A percentile compares a stretch with the other conserved stretches of the same genome.
phyloP scores from a whole-genome alignment of 2,888 invertebrate genomes.

The Panorpa germanica region DNA sequence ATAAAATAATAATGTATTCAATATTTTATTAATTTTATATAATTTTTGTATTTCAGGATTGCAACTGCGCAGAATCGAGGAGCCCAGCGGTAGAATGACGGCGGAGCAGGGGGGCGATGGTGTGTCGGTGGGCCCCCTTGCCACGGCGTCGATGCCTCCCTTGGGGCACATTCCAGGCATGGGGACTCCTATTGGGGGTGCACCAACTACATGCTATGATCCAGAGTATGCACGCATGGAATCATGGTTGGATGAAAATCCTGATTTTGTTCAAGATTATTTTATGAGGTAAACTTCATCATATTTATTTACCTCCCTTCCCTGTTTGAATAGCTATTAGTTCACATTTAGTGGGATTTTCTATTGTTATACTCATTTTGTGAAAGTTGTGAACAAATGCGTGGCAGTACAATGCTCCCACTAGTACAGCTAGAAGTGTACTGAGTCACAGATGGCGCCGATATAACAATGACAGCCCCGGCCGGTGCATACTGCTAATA shows the following conservation, averaged over 20 bases:
- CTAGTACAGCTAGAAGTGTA: too few species aligned
- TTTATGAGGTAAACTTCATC: conserved; percentile 65
- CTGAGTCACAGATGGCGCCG: too few species aligned
- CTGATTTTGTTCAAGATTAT: conserved; percentile 88
- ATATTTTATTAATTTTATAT: conserved; percentile 14
- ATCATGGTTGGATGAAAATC: conserved; percentile 93
- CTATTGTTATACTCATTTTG: not conserved
- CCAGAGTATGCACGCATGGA: conserved; percentile 80
- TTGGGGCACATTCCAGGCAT: conserved; percentile 26
- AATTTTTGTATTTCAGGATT: conserved; percentile 45
- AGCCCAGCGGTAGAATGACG: conserved; percentile 46
- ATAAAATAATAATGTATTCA: conserved; percentile 3
- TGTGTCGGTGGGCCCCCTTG: conserved; percentile 45
- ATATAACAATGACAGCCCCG: too few species aligned
- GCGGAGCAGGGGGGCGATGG: conserved; percentile 41
- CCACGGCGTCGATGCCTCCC: conserved; percentile 24
- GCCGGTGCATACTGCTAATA: too few species aligned
- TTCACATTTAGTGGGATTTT: not conserved
- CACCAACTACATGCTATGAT: conserved; percentile 42
- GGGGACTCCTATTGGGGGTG: conserved; percentile 21
- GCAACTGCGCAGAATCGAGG: conserved; percentile 71
- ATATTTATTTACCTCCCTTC: conserved; percentile 8
- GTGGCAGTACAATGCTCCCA: too few species aligned
- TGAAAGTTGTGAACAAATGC: conserved; percentile 1
- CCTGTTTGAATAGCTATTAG: conserved; percentile 2